Evolutionary conservation across 2,888 invertebrate species (phyloP), one percentile per base, ranked within the genome.

Genomic region (Psococerastis gibbosa): DNA sequence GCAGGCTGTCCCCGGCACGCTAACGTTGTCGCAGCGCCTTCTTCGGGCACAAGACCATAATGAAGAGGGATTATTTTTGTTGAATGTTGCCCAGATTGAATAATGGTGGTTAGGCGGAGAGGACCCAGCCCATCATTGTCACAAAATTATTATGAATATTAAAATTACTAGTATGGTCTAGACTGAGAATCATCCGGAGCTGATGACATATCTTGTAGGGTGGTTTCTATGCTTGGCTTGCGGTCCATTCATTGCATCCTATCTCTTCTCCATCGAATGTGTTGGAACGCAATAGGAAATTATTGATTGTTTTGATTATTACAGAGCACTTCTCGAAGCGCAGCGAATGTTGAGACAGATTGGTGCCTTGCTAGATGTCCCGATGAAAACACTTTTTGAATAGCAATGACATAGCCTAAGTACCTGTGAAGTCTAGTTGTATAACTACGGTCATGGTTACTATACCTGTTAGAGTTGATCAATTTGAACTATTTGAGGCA

Each of bases 101-200:
- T 38, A 38, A 38, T 38, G 38, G 20, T 38, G 38, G 38, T 38
- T 17, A 38, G 38, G 38, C 38, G 38, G 38, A 20, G 38, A 38
- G 38, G 38, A 38, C 38, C 38, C 38, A 38, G 38, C 38, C 38
- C 38, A 38, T 38, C 38, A 38, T 38, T 38, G 38, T 38, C 38
- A 38, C 38, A 38, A 38, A 38, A 38, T 38, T 38, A 38, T 38
- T 38, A 38, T 38, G 38, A 38, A 38, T 38, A 38, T 38, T 38
- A 38, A 38, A 38, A 38, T 38, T 38, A 38, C 38, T 18, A 38
- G 38, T 38, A 38, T 38, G 38, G 38, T 38, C 38, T 38, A 38
- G 38, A 38, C 38, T 38, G 17, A 20, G 20, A 38, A 38, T 20
- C 18, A 38, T 38, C 38, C 22, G 17, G 22, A 16, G 20, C 17